These are phyloP conservation scores for Pollimyrus isidori DNA, from an alignment of 2,113 vertebrate genomes.

Conservation along the genomic window DNA sequence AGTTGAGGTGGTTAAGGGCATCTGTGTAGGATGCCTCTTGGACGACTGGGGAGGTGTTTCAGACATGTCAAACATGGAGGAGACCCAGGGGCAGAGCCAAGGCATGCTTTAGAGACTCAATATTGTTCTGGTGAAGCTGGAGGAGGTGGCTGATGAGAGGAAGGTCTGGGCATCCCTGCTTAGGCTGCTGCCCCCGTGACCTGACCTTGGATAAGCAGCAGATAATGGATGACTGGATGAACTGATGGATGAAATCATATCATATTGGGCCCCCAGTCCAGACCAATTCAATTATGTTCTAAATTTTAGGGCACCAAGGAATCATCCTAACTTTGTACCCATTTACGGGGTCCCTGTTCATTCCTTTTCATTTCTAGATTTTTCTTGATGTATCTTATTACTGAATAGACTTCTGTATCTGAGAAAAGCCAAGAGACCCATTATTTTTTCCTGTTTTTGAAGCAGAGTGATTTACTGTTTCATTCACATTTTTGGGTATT, in stretches of 20 bases:
- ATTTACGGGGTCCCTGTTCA: background rate
- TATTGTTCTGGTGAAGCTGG: background rate
- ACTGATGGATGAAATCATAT: background rate
- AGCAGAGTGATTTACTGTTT: background rate
- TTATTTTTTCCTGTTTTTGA: background rate
- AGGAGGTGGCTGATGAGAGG: background rate
- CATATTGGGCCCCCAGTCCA: background rate
- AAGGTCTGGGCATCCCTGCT: background rate
- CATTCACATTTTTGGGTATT: background rate
- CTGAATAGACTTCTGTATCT: background rate
- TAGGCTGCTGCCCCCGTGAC: background rate
- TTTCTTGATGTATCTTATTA: background rate
- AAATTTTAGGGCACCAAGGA: background rate
- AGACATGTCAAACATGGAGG: background rate
- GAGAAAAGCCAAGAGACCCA: background rate
- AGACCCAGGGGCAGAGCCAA: background rate
- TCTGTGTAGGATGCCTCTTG: background rate
- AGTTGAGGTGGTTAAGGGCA: background rate
- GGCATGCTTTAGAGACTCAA: background rate
- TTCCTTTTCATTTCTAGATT: background rate
- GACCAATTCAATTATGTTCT: background rate
- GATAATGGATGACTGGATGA: background rate
- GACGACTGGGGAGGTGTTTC: background rate
- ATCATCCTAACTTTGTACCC: background rate
- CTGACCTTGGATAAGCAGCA: background rate